A percentile compares a stretch with the other conserved stretches of the same genome.
phyloP scores from a whole-genome alignment of 1,140 invertebrate genomes.

The Drosophila nannoptera region DNA sequence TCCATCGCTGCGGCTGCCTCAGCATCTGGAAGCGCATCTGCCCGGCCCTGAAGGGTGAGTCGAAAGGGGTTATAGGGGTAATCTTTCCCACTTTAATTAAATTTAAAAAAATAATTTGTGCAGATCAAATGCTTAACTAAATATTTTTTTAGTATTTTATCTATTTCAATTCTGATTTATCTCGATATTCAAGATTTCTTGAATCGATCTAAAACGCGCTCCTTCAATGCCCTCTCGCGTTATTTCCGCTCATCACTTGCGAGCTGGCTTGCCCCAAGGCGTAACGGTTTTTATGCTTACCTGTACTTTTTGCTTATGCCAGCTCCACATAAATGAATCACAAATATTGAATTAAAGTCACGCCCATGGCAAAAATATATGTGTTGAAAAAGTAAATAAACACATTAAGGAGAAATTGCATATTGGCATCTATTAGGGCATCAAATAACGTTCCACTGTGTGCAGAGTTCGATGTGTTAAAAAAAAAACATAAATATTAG shows the following conservation, averaged over 20 bases:
- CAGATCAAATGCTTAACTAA: too few relatives aligned
- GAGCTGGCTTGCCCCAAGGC: too few relatives aligned
- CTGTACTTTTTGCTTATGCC: conserved; percentile 5
- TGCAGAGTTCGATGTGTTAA: conserved; percentile 27
- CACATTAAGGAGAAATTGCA: conserved; percentile 54
- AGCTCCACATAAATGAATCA: conserved; percentile 59
- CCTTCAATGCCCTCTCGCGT: too few relatives aligned
- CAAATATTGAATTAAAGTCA: conserved; percentile 64
- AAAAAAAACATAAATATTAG: conserved; percentile 5
- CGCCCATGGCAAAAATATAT: not conserved
- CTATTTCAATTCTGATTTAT: too few relatives aligned
- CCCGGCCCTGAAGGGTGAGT: conserved; percentile 96
- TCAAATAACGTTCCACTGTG: conserved; percentile 44
- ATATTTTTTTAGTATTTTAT: too few relatives aligned
- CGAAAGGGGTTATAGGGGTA: too few relatives aligned
- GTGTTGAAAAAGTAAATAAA: conserved; percentile 1
- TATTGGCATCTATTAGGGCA: conserved; percentile 45
- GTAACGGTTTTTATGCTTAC: too few relatives aligned
- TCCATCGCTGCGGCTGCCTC: conserved; percentile 93
- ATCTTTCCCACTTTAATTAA: too few relatives aligned
- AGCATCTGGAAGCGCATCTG: conserved; percentile 97
- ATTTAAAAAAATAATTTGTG: too few relatives aligned
- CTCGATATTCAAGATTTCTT: too few relatives aligned
- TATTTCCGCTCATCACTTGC: too few relatives aligned
- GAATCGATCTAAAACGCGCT: too few relatives aligned